Base-by-base conservation (phyloP, 2,797 vertebrate species). In the Pelochelys cantorii region DNA sequence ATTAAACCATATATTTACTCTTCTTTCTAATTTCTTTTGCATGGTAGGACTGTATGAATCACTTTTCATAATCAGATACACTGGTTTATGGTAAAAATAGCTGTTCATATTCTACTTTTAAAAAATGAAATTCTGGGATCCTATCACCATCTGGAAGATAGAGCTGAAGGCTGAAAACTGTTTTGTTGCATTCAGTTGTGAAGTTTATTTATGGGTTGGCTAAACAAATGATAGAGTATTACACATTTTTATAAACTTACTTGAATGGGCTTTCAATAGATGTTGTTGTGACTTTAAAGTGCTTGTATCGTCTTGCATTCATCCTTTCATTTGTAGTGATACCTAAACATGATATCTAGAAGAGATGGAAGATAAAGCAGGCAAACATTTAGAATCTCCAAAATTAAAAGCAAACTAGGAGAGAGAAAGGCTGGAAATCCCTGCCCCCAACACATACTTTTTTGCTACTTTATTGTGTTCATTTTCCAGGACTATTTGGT, bases 261-360 rank as follows among this genome's bases (percentile, higher is more conserved):
- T 99, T 99, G 98, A 99, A 99, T 79, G 99, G 99, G 95, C 99
- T 99, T 98, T 99, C 99, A 94, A 99, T 99, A 97, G 99, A 99
- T 8, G 99, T 99, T 89, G 99, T 99, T 56, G 99, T 99, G 96
- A 99, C 99, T 99, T 99, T 99, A 99, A 99, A 99, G 99, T 99
- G 99, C 98, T 99, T 99, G 96, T 99, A 99, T 98, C 99, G 98
- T 97, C 99, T 99, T 79, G 99, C 99, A 93, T 99, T 99, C 99
- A 99, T 99, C 96, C 99, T 98, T 98, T 99, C 99, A 86, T 99
- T 99, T 98, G 99, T 99, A 65, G 99, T 99, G 97, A 99, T 99
- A 95, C 99, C 99, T 91, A 99, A 97, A 97, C 99, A 99, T 42
- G 99, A 99, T 90, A 99, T 99, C 99, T 99, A 92, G 89, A 92